Conservation (phyloP, 2,113 vertebrate genomes). For the Porphyrio hochstetteri region DNA sequence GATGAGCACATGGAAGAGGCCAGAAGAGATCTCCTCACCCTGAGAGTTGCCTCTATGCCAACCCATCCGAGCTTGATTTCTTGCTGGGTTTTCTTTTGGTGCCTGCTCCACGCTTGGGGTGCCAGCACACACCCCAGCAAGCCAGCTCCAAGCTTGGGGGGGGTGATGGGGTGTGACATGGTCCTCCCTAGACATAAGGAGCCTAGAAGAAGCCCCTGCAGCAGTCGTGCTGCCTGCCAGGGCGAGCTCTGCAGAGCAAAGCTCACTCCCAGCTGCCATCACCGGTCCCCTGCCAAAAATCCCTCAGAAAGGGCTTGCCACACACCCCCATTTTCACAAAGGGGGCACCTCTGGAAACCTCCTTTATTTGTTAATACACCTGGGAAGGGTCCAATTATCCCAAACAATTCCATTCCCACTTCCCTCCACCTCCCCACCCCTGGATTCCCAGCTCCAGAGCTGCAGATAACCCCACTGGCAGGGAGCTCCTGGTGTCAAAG, state of each 20-base stretch:
- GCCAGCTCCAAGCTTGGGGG: background rate
- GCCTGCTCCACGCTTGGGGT: rapidly evolving
- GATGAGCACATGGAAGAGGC: rapidly evolving
- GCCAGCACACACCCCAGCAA: background rate
- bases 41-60: background rate
- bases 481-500: background rate
- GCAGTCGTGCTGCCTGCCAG: background rate
- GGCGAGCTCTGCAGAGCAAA: background rate
- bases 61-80: rapidly evolving
- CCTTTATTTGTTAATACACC: background rate
- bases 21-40: background rate
- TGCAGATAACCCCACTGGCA: background rate
- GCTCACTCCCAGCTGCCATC: background rate
- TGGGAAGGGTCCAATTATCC: background rate
- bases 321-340: background rate
- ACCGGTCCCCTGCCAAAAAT: background rate
- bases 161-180: background rate
- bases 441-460: background rate
- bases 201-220: background rate
- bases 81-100: background rate
- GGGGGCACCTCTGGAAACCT: rapidly evolving
- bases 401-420: background rate
- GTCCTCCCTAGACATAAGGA: background rate
- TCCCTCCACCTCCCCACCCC: background rate
- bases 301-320: too few relatives aligned